phyloP scores from a whole-genome alignment of 2,113 vertebrate species.

The Nettapus auritus region DNA sequence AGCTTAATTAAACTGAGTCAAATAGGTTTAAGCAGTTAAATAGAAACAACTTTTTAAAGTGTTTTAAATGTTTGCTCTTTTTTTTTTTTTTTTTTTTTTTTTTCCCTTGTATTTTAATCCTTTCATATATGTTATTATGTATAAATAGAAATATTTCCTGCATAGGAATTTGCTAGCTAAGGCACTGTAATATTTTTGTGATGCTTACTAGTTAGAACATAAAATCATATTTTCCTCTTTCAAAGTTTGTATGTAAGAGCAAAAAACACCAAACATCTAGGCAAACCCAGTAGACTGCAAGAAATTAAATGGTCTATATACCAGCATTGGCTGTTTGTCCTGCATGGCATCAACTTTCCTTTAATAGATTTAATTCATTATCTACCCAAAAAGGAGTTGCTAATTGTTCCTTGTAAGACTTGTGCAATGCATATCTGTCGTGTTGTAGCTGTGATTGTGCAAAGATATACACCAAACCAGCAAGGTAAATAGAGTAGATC shows the following conservation, averaged over 20 bases:
- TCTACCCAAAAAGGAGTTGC: accelerated
- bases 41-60: background rate
- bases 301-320: background rate
- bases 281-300: accelerated
- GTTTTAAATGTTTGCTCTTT: background rate
- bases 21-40: background rate
- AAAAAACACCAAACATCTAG: background rate
- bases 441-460: accelerated
- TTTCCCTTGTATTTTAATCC: background rate
- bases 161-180: background rate
- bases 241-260: background rate
- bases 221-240: background rate
- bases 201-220: background rate
- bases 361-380: background rate
- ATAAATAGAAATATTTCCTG: background rate
- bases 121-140: background rate
- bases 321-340: background rate
- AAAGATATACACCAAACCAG: accelerated
- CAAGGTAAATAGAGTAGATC: accelerated
- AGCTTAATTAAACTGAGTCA: background rate
- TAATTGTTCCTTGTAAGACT: accelerated
- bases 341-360: background rate
- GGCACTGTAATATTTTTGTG: background rate
- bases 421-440: accelerated
- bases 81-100: background rate